Percentiles rank a stretch among this genome's conserved stretches.
Conservation (phyloP, 2,113 vertebrate genomes). For the Turdus rufiventris region DNA sequence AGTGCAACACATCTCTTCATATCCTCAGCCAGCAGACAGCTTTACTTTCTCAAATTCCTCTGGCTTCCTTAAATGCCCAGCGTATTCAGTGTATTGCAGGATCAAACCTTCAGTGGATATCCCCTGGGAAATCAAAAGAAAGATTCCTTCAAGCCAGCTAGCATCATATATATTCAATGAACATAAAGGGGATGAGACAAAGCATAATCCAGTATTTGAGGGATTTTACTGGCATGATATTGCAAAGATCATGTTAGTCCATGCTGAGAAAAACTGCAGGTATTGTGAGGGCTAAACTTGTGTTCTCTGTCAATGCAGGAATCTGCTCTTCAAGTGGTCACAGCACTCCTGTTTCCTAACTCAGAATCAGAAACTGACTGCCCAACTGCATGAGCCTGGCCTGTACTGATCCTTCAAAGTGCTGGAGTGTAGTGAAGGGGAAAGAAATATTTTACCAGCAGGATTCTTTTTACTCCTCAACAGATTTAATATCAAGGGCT, state of each 20-base stretch:
- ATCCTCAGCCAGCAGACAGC: not conserved
- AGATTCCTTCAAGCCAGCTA: constrained; percentile 42
- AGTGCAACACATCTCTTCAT: not conserved
- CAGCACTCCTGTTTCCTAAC: not conserved
- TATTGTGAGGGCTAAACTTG: not conserved
- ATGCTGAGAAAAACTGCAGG: not conserved
- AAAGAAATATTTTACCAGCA: not conserved
- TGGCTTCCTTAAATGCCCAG: not conserved
- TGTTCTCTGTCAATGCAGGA: not conserved
- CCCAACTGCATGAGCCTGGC: not conserved
- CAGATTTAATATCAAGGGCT: not conserved
- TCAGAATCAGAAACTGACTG: not conserved
- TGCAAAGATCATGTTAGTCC: not conserved
- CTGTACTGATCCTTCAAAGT: not conserved
- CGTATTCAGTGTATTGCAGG: not conserved
- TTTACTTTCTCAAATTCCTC: not conserved
- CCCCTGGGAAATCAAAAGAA: constrained; percentile 47
- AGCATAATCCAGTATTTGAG: not conserved
- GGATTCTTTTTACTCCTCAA: not conserved
- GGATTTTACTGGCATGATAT: not conserved
- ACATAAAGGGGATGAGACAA: not conserved
- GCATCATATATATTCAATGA: constrained; percentile 25
- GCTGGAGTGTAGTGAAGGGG: not conserved
- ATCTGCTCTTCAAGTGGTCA: not conserved
- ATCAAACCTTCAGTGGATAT: not conserved